phyloP scores from a whole-genome alignment of 2,113 vertebrate genomes.

The Ursus arctos region DNA sequence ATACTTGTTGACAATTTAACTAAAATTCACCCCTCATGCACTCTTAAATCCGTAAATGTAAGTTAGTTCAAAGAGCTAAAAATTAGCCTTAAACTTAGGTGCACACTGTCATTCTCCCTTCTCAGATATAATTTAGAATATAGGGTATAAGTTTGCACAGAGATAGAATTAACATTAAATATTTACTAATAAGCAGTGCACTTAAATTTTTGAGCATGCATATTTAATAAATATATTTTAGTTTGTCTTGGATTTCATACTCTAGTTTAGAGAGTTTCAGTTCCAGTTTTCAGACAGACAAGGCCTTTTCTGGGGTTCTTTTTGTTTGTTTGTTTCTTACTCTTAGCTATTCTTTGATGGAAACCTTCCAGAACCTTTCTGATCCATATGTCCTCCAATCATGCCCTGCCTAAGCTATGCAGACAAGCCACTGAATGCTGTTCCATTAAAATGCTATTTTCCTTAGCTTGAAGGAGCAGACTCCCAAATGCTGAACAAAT shows the following conservation, averaged over 20 bases:
- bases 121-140: constrained; percentile 44
- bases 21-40: background rate
- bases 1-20: background rate
- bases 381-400: constrained; percentile 75
- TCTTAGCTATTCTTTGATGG: constrained; percentile 35
- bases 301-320: constrained; percentile 13
- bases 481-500: constrained; percentile 79
- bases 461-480: constrained; percentile 74
- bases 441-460: constrained; percentile 84
- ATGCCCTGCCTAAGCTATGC: constrained; percentile 73
- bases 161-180: constrained; percentile 9
- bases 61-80: background rate
- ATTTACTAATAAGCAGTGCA: constrained; percentile 36
- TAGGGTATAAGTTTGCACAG: background rate
- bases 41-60: constrained; percentile 30
- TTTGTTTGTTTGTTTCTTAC: constrained; percentile 54
- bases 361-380: constrained; percentile 71
- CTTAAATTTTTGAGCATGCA: constrained; percentile 58
- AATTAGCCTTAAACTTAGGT: background rate
- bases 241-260: constrained; percentile 72
- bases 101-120: background rate
- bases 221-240: constrained; percentile 68
- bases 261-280: constrained; percentile 53
- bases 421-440: constrained; percentile 74
- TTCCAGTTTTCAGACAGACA: constrained; percentile 65